Base-by-base conservation (phyloP, 2,888 invertebrate genomes). In the Stictocephala bisonia region DNA sequence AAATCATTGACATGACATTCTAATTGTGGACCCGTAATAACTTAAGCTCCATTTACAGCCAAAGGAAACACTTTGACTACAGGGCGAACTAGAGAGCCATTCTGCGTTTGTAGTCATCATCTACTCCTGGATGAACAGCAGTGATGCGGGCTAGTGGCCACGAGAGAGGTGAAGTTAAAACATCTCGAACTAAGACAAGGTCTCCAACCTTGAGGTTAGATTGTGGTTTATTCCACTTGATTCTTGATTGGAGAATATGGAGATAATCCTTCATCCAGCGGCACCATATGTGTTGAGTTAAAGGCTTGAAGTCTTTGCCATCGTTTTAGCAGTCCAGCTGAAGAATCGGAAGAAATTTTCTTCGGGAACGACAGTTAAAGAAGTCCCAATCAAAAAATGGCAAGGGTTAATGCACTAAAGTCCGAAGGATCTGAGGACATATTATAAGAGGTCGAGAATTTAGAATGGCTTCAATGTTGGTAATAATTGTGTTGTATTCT, bases 401-500 rank as follows among this genome's bases (percentile, higher is more conserved):
- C 76, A 1, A 73, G 76, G 0, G 75, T 73, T 9, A 78, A 44
- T 2, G 70, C 31, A 13, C 7, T 20, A 18, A 70, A 22, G n/a
- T 64, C 64, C 11, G 44, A 11, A 6, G 71, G 71, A 22, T 71
- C 71, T n/a, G 15, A 3, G 24, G 71, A 71, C 4, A 58, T 29
- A 1, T 15, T 9, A 13, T 26, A 11, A 71, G 40, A 3, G 71
- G 71, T 24, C 71, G 2, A 11, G 71, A 71, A 27, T 71, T 71
- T 4, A 71, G 31, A 9, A 71, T 24, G 11, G 71, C 71, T 18
- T 71, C 71, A 4, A 71, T 27, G 24, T 51, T n/a, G 9, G 60
- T 50, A 7, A 26, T 18, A 3, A 64, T 31, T 7, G 82, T 83
- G 13, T 75, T 67, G 11, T 82, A 71, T 58, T 84, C 81, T 69